Percentiles rank a stretch among this genome's conserved stretches.
phyloP scores from a whole-genome alignment of 2,888 invertebrate genomes.

The Meloe dianella region DNA sequence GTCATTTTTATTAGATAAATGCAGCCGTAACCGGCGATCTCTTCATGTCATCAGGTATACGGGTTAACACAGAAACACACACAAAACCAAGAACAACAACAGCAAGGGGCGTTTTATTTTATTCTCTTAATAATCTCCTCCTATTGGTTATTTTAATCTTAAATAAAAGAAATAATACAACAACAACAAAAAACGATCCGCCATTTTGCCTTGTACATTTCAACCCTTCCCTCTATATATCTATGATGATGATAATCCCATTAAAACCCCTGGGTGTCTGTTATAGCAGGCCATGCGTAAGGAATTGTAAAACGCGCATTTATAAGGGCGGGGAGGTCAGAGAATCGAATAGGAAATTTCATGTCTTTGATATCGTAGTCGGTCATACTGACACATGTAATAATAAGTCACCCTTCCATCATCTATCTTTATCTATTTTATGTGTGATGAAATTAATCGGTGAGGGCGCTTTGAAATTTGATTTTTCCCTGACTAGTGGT shows the following conservation, averaged over 20 bases:
- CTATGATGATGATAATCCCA: constrained; percentile 56
- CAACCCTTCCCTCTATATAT: constrained; percentile 53
- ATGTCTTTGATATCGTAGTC: constrained; percentile 37
- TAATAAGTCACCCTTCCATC: constrained; percentile 34
- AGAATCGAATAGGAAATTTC: constrained; percentile 37
- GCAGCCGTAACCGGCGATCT: constrained; percentile 38
- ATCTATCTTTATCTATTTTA: not conserved
- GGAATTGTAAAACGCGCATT: constrained; percentile 45
- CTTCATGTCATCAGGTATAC: constrained; percentile 32
- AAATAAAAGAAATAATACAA: not conserved
- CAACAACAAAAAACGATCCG: constrained; percentile 34
- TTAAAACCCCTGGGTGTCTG: constrained; percentile 58
- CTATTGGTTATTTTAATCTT: not conserved
- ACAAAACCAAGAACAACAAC: not conserved
- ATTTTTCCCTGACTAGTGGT: constrained; percentile 51
- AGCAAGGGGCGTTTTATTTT: constrained; percentile 1
- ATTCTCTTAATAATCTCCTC: constrained; percentile 6
- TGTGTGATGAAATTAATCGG: constrained; percentile 53
- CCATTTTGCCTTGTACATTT: constrained; percentile 54
- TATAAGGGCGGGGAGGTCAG: constrained; percentile 42
- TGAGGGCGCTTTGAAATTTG: constrained; percentile 55
- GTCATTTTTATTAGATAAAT: constrained; percentile 53
- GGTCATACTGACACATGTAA: constrained; percentile 40
- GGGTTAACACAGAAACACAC: constrained; percentile 17
- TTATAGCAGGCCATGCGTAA: constrained; percentile 57